Base-by-base conservation (phyloP, 2,888 invertebrate species). In the Anthrax anthrax region DNA sequence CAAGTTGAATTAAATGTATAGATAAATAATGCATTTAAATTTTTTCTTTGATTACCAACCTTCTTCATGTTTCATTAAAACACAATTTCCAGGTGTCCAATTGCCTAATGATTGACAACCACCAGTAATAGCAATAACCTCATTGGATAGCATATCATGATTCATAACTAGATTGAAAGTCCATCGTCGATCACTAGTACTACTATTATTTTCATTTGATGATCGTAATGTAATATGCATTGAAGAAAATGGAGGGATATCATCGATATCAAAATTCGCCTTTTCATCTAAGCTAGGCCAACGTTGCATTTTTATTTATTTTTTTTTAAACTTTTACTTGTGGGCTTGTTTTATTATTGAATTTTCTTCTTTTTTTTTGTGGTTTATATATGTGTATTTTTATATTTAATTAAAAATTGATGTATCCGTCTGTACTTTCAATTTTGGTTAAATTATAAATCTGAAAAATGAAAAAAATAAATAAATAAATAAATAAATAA, bases 111-210 rank as follows among this genome's bases (percentile, higher is more conserved):
- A 74, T 23, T 69, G 64, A 49, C 75, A 76, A 60, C 74, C 79
- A 38, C 88, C 88, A 19, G 79, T 76, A 43, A 88, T 70, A 57
- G 79, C 84, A 18, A 87, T 72, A 48, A 69, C 72, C 64, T 87
- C 85, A 48, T 75, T 76, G 1, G 72, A 62, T 44, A 63, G 65
- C 36, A 82, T 60, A 50, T 72, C 58, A 18, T 58, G 51, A 47
- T 72, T 64, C 62, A 69, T 68, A 57, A 75, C 55, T 46, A 76
- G 70, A 60, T 76, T 60, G 56, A 79, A 80, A 13, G 66, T 63
- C 72, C 74, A 75, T 18, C 63, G 53, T 9, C 60, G 57, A 52
- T 64, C 41, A 36, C 23, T 18, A 32, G 18, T 12, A 23, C 23
- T 6, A 23, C 8, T 23, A 23, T 23, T 23, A 23, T 23, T 8